Base-by-base conservation (phyloP, 2,113 vertebrate genomes). In the Poeciliopsis occidentalis region DNA sequence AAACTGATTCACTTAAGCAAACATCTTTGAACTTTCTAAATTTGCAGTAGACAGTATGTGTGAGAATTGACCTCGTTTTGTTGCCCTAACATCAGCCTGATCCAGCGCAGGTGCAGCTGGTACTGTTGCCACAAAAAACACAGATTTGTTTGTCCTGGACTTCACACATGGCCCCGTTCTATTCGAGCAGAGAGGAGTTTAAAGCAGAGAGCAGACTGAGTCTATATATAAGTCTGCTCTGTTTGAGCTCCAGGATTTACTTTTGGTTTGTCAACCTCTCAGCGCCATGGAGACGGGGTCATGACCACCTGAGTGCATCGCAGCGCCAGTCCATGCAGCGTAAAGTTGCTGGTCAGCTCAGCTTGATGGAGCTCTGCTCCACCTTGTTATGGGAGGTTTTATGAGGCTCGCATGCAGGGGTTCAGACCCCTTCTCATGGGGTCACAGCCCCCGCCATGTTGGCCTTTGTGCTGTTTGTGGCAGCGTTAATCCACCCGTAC, bases 401-500 rank as follows among this genome's bases (percentile, higher is more conserved):
- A 86, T 74, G 63, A 85, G 83, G 63, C 82, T 84, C 74, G 74
- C 87, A 87, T 71, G 37, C 78, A 67, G 85, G 74, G 75, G 76
- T 70, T 51, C 71, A 72, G 13, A 63, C 75, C 86, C 76, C 29
- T 67, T 27, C 66, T 51, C 11, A 34, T 37, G 73, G 74, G 85
- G 84, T 88, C 71, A 78, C 22, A 68, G 78, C 83, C 80, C 73
- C 84, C 71, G 62, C 81, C 27, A 30, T 54, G 80, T 79, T 83
- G 86, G 80, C 82, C 79, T 85, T 72, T 85, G 82, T 82, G 80
- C 81, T 83, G 83, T 88, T 89, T 87, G 80, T 82, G 72, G 64
- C 73, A 69, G 86, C 41, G 85, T 68, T 93, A 91, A 91, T 93
- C 89, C 88, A 83, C 71, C 41, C n/a, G 76, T 13, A 32, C 84